Evolutionary conservation across 2,888 invertebrate species (phyloP).

Genomic region (Cryptus viduatorius): DNA sequence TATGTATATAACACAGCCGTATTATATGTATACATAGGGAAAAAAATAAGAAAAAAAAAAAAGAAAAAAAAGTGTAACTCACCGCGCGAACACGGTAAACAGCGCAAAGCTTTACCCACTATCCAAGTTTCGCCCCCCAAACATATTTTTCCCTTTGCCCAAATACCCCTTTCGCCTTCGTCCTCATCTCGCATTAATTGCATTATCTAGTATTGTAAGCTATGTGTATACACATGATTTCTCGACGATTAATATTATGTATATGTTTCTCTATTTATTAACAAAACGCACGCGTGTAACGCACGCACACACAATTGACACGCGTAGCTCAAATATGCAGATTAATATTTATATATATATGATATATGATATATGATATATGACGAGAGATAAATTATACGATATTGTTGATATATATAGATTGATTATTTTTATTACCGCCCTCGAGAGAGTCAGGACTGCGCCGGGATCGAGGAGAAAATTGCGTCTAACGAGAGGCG

Average conservation of each 20-base stretch:
- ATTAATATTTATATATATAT: slow-evolving; percentile 56
- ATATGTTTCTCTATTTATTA: slow-evolving; percentile 84
- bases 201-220: slow-evolving; percentile 69
- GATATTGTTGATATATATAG: slow-evolving; percentile 82
- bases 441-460: slow-evolving; percentile 47
- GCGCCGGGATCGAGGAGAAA: slow-evolving; percentile 33
- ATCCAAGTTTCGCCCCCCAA: slow-evolving; percentile 61
- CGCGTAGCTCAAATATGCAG: slow-evolving; percentile 68
- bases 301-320: slow-evolving; percentile 69
- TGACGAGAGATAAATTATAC: slow-evolving; percentile 66
- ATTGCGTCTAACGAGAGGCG: slow-evolving; percentile 51
- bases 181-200: slow-evolving; percentile 66
- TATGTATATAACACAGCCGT: slow-evolving; percentile 78
- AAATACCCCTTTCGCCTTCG: slow-evolving; percentile 57
- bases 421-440: slow-evolving; percentile 81
- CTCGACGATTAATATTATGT: slow-evolving; percentile 82
- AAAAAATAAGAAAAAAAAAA: slow-evolving; percentile 3
- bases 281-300: slow-evolving; percentile 71
- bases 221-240: slow-evolving; percentile 78
- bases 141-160: slow-evolving; percentile 41
- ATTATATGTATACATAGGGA: slow-evolving; percentile 73
- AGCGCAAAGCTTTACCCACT: slow-evolving; percentile 61
- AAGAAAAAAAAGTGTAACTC: slow-evolving; percentile 71
- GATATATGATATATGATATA: slow-evolving; percentile 54
- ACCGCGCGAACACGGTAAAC: slow-evolving; percentile 72